phyloP scores from a whole-genome alignment of 2,113 vertebrate genomes.

The Parus major region DNA sequence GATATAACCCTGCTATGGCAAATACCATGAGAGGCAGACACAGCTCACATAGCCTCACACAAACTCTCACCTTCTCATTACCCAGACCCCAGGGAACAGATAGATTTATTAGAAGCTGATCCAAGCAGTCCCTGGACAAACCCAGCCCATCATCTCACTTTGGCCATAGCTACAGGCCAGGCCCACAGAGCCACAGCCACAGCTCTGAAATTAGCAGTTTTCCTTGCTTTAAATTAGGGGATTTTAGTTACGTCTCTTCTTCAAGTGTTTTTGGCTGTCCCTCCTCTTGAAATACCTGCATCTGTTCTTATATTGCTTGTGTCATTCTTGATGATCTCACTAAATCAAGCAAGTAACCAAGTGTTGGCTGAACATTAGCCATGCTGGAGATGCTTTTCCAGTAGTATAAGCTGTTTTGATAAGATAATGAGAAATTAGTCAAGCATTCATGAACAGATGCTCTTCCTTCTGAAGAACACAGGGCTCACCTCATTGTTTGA shows the following conservation, averaged over 20 bases:
- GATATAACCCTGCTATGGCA: neutral
- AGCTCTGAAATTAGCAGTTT: neutral
- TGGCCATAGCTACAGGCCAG: neutral
- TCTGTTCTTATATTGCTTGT: neutral
- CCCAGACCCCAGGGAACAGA: neutral
- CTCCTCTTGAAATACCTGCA: neutral
- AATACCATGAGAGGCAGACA: neutral
- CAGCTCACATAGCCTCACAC: neutral
- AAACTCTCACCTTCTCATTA: neutral
- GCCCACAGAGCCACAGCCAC: neutral
- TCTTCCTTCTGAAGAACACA: slow-evolving; percentile 45
- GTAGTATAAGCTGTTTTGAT: slow-evolving; percentile 22
- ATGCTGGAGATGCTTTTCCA: neutral
- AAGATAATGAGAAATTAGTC: slow-evolving; percentile 67
- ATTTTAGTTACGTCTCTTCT: neutral
- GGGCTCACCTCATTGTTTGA: slow-evolving; percentile 39
- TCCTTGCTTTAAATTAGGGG: neutral
- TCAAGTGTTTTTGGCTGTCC: neutral
- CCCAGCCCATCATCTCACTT: neutral
- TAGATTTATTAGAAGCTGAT: neutral
- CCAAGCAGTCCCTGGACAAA: neutral
- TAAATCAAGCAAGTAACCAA: slow-evolving; percentile 48
- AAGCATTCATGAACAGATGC: slow-evolving; percentile 63
- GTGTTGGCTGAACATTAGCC: neutral
- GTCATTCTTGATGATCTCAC: slow-evolving; percentile 2